A percentile compares a stretch with the other conserved stretches of the same genome.
Conservation (phyloP, 2,113 vertebrate genomes). For the Crotalus helleri region DNA sequence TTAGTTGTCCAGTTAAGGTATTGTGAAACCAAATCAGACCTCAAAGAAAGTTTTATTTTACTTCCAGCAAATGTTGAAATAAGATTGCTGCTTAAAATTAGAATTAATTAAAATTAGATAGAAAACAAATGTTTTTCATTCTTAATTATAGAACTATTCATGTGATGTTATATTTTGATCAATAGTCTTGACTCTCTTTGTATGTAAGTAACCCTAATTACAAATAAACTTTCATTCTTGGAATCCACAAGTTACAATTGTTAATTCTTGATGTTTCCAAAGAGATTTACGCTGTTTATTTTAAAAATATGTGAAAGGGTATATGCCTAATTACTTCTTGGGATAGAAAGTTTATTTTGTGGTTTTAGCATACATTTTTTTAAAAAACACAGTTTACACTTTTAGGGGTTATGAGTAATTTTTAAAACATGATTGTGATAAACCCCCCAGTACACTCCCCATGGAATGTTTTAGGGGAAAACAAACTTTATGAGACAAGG, state of each 20-base stretch:
- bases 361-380: slow-evolving; percentile 60
- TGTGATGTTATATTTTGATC: slow-evolving; percentile 29
- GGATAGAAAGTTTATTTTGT: slow-evolving; percentile 67
- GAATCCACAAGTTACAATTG: slow-evolving; percentile 50
- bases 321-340: slow-evolving; percentile 63
- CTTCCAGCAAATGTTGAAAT: not conserved
- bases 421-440: slow-evolving; percentile 40
- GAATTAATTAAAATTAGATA: not conserved
- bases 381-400: slow-evolving; percentile 49
- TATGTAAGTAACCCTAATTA: slow-evolving; percentile 13
- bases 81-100: not conserved
- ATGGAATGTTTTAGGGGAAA: slow-evolving; percentile 40
- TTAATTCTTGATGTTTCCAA: slow-evolving; percentile 40
- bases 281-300: slow-evolving; percentile 63
- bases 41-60: not conserved
- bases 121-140: slow-evolving; percentile 25
- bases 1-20: not conserved
- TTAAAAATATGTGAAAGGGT: slow-evolving; percentile 58
- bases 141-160: not conserved
- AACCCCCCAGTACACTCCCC: slow-evolving; percentile 43
- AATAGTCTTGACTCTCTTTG: slow-evolving; percentile 27
- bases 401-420: slow-evolving; percentile 27
- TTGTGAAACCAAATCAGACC: not conserved
- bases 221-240: slow-evolving; percentile 35
- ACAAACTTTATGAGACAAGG: not conserved